Conservation (phyloP, 2,113 vertebrate species). For the Camarhynchus parvulus region DNA sequence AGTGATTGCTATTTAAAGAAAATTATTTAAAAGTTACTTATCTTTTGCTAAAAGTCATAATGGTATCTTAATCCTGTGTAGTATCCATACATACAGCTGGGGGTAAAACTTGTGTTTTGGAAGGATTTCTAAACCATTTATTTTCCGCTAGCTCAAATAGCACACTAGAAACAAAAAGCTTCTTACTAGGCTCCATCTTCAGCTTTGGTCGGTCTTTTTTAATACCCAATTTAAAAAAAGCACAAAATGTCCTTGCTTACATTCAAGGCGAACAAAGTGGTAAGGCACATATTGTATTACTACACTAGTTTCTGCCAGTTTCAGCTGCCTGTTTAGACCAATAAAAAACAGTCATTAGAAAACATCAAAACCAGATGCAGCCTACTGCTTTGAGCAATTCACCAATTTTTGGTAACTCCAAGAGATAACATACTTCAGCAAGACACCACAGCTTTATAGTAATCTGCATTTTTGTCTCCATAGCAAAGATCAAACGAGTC, state of each 20-base stretch:
- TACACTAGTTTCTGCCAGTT: neutral
- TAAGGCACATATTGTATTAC: neutral
- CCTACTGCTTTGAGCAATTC: neutral
- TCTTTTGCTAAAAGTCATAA: neutral
- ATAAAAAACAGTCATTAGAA: neutral
- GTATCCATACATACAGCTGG: neutral
- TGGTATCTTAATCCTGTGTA: neutral
- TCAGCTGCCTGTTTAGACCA: neutral
- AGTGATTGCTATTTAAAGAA: neutral
- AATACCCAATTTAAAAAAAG: neutral
- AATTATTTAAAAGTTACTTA: neutral
- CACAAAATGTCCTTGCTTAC: neutral
- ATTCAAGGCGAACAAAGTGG: neutral
- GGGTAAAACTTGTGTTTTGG: neutral
- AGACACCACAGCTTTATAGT: neutral
- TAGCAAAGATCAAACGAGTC: neutral
- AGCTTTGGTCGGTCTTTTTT: neutral
- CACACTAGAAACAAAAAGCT: fast-evolving
- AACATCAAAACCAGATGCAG: neutral
- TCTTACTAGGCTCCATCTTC: neutral
- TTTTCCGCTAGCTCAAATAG: neutral
- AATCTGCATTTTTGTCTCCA: neutral
- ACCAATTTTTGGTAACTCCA: neutral
- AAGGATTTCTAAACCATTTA: neutral
- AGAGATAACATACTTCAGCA: neutral